Percentiles rank a stretch among this genome's conserved stretches.
These are phyloP conservation scores for Diabrotica virgifera DNA, from an alignment of 1,140 invertebrate genomes.

Conservation along the genomic window DNA sequence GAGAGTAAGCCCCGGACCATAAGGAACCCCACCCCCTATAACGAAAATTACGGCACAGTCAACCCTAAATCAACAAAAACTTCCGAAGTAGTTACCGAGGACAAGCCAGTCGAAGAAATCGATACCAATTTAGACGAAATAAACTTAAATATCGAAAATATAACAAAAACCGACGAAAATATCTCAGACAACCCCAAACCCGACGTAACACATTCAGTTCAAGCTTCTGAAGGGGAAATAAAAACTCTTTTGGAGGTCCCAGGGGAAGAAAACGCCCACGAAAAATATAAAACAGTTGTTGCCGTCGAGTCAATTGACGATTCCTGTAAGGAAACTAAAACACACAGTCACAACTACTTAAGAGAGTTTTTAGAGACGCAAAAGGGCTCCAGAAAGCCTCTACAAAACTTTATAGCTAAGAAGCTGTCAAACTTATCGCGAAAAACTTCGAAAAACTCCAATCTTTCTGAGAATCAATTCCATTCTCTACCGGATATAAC, in stretches of 20 bases:
- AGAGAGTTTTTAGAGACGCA: conserved; percentile 45
- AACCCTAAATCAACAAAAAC: conserved; percentile 13
- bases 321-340: conserved; percentile 34
- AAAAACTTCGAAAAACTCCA: conserved; percentile 50
- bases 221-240: conserved; percentile 17
- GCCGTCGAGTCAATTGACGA: conserved; percentile 32
- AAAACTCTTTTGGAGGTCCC: conserved; percentile 39
- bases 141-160: conserved; percentile 39
- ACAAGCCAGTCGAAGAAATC: conserved; percentile 35
- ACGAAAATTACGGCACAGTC: conserved; percentile 24
- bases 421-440: conserved; percentile 44
- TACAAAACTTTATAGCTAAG: conserved; percentile 46
- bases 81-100: conserved; percentile 8
- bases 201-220: neutral
- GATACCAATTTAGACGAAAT: conserved; percentile 43
- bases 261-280: conserved; percentile 18
- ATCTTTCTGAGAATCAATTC: conserved; percentile 62
- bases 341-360: conserved; percentile 47
- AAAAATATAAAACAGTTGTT: conserved; percentile 44
- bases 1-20: conserved; percentile 40
- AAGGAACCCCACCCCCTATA: conserved; percentile 38
- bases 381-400: conserved; percentile 44
- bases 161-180: conserved; percentile 12
- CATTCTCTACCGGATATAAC: conserved; percentile 66
- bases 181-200: neutral